These are phyloP conservation scores for Baryphthengus martii DNA, from an alignment of 2,113 vertebrate species.

Conservation along the genomic window DNA sequence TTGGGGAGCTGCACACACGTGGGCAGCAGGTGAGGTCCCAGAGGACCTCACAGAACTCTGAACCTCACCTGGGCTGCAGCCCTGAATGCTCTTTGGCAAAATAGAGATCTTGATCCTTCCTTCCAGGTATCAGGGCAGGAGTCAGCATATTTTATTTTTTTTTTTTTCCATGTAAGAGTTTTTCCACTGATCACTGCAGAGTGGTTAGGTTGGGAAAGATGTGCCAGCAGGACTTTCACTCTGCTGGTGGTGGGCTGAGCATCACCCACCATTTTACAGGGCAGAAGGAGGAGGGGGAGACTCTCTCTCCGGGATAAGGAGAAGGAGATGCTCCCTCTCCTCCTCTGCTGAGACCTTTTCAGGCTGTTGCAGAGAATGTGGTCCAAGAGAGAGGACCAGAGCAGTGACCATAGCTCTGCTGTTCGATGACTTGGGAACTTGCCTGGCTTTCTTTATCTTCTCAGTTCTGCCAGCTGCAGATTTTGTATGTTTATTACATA, in stretches of 20 bases:
- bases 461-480: background rate
- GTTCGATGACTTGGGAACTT: background rate
- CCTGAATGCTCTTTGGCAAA: accelerated
- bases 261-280: background rate
- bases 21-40: background rate
- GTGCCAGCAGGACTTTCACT: background rate
- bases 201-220: background rate
- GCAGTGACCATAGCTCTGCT: background rate
- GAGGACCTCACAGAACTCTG: background rate
- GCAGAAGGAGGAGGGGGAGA: background rate
- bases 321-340: background rate
- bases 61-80: background rate
- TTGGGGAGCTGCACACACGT: background rate
- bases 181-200: background rate
- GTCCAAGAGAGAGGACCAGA: background rate
- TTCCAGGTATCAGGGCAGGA: background rate
- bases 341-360: background rate
- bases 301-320: background rate
- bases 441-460: background rate
- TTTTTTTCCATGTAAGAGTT: background rate
- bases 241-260: background rate
- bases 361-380: background rate
- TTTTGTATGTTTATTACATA: too few species aligned
- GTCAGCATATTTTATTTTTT: background rate
- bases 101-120: background rate